These are phyloP conservation scores for Gandaritis pyraliata DNA, from an alignment of 2,888 invertebrate species.

Conservation along the genomic window DNA sequence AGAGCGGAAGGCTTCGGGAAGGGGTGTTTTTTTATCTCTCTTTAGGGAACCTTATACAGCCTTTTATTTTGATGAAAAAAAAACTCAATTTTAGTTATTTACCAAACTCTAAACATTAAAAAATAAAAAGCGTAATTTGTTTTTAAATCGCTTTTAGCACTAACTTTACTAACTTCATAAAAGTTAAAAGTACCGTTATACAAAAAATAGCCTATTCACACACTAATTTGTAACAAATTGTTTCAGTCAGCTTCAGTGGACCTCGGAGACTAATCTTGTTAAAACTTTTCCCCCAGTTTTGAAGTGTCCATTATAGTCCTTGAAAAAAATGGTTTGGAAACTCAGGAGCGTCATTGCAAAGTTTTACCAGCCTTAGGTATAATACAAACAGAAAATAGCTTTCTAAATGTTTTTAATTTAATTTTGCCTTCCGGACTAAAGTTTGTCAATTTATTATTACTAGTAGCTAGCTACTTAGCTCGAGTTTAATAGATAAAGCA, in stretches of 20 bases:
- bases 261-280: slow-evolving; percentile 54
- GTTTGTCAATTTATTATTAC: no score
- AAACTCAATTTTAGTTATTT: no score
- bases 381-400: slow-evolving; percentile 13
- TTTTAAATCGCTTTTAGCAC: slow-evolving; percentile 4
- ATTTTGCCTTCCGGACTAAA: not conserved
- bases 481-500: no score
- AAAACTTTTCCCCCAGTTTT: slow-evolving; percentile 45
- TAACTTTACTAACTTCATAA: slow-evolving; percentile 1
- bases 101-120: no score
- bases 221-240: slow-evolving; percentile 56
- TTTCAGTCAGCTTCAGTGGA: slow-evolving; percentile 50
- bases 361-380: slow-evolving; percentile 10
- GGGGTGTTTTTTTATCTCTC: not conserved
- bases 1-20: slow-evolving; percentile 1
- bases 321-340: slow-evolving; percentile 35
- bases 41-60: no score
- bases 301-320: slow-evolving; percentile 37
- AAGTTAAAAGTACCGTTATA: slow-evolving; percentile 24
- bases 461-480: no score
- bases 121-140: not conserved
- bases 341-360: slow-evolving; percentile 29
- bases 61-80: no score
- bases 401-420: slow-evolving; percentile 8
- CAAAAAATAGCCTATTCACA: slow-evolving; percentile 42